These are phyloP conservation scores for Thamnaconus septentrionalis DNA, from an alignment of 2,113 vertebrate genomes.

Conservation along the genomic window DNA sequence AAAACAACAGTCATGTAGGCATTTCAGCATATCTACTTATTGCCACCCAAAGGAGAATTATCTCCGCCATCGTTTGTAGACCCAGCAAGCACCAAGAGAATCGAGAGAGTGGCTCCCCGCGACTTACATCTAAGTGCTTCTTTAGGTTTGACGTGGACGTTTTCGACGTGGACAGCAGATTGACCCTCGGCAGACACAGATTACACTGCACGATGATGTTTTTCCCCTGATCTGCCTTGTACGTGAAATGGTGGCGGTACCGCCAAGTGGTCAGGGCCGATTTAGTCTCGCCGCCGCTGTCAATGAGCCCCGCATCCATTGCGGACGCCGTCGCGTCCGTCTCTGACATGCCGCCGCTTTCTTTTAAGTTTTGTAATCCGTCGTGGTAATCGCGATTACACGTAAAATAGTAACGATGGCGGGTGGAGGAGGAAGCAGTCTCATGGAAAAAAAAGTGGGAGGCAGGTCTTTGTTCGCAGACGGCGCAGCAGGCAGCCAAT, in stretches of 20 bases:
- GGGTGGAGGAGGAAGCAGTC: slow-evolving; percentile 36
- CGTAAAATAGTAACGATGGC: slow-evolving; percentile 76
- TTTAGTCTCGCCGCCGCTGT: slow-evolving; percentile 53
- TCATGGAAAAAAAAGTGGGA: slow-evolving; percentile 60
- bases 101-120: neutral
- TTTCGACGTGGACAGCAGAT: slow-evolving; percentile 74
- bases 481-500: slow-evolving; percentile 17
- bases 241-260: slow-evolving; percentile 76
- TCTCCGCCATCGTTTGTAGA: no score
- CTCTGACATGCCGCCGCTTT: slow-evolving; percentile 21
- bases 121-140: slow-evolving; percentile 76
- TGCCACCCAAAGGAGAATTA: no score
- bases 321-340: slow-evolving; percentile 6
- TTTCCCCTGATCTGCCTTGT: slow-evolving; percentile 74
- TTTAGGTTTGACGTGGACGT: slow-evolving; percentile 75
- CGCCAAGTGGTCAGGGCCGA: slow-evolving; percentile 72
- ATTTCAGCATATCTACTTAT: no score
- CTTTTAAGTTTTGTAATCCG: slow-evolving; percentile 69
- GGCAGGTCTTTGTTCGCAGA: slow-evolving; percentile 66
- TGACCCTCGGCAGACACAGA: slow-evolving; percentile 73
- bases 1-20: no score
- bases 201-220: slow-evolving; percentile 79
- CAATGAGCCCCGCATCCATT: slow-evolving; percentile 55
- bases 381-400: slow-evolving; percentile 76
- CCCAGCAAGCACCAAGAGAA: no score